A percentile compares a stretch with the other conserved stretches of the same genome.
Conservation (phyloP, 1,140 invertebrate genomes). For the Trichomalopsis sarcophagae region DNA sequence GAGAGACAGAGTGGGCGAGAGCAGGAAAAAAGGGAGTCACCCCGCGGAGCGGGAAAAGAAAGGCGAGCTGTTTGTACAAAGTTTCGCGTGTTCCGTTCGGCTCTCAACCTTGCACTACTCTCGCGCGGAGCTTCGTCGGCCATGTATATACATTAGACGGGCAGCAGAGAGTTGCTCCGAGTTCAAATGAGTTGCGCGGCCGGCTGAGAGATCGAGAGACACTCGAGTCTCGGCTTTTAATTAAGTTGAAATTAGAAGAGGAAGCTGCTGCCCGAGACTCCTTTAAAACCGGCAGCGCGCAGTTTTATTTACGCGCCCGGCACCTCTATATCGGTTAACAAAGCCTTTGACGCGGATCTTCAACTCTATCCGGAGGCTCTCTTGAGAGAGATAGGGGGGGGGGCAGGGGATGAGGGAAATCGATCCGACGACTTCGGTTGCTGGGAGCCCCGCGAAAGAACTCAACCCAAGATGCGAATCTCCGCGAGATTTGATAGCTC, state of each 20-base stretch:
- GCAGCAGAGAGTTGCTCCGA: background rate
- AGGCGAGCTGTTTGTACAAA: constrained; percentile 31
- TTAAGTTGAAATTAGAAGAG: constrained; percentile 46
- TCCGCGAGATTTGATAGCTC: constrained; percentile 19
- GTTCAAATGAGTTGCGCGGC: constrained; percentile 33
- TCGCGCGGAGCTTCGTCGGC: no score
- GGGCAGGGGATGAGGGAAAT: background rate
- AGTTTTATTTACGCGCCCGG: constrained; percentile 5
- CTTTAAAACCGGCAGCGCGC: background rate
- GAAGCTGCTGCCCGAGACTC: background rate
- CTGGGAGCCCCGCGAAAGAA: background rate
- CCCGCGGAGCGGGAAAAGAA: background rate
- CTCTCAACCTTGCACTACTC: background rate
- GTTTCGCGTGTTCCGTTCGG: constrained; percentile 8
- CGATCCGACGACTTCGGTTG: background rate
- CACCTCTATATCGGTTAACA: constrained; percentile 11
- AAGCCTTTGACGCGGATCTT: constrained; percentile 23
- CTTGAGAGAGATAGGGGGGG: background rate
- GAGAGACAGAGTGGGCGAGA: background rate
- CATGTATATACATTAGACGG: constrained; percentile 34
- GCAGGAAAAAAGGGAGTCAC: background rate
- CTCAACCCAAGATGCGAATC: background rate
- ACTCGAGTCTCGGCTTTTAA: constrained; percentile 42
- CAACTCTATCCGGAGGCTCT: background rate
- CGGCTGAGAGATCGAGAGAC: constrained; percentile 13